phyloP scores from a whole-genome alignment of 1,140 invertebrate species.

The Trypoxylus dichotomus region DNA sequence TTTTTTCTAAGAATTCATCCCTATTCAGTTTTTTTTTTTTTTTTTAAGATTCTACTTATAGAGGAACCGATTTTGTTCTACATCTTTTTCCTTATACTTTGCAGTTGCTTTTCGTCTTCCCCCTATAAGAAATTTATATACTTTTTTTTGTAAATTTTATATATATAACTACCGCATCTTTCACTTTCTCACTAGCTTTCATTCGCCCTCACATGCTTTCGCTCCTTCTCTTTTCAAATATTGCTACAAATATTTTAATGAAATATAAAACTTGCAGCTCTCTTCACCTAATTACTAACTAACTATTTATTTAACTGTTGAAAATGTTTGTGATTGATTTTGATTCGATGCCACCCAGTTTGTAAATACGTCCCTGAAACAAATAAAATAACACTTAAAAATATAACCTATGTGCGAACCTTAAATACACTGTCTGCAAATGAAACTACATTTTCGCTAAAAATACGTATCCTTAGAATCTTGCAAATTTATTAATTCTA shows the following conservation, averaged over 20 bases:
- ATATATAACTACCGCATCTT: constrained; percentile 8
- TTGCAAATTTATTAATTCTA: too few species aligned
- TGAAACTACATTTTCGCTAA: too few species aligned
- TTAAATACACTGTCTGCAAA: too few species aligned
- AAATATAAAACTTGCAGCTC: constrained; percentile 33
- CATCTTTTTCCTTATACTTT: not conserved
- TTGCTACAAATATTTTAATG: constrained; percentile 34
- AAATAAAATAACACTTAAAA: constrained; percentile 44
- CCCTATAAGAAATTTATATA: constrained; percentile 26
- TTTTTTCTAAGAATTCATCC: not conserved
- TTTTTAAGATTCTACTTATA: not conserved
- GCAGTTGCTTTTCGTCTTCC: constrained; percentile 17
- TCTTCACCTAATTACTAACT: constrained; percentile 26
- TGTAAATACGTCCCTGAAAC: constrained; percentile 84
- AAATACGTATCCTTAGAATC: too few species aligned
- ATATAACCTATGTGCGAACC: too few species aligned
- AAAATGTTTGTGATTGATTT: constrained; percentile 66
- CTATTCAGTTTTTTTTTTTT: not conserved
- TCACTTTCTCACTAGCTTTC: constrained; percentile 26
- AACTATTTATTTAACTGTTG: constrained; percentile 60
- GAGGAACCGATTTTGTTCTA: not conserved
- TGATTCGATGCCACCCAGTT: constrained; percentile 86
- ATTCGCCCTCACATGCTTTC: not conserved
- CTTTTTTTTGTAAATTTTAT: not conserved
- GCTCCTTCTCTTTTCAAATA: constrained; percentile 29